Evolutionary conservation across 2,888 invertebrate species (phyloP).

Genomic region (Gastrophysa polygoni): DNA sequence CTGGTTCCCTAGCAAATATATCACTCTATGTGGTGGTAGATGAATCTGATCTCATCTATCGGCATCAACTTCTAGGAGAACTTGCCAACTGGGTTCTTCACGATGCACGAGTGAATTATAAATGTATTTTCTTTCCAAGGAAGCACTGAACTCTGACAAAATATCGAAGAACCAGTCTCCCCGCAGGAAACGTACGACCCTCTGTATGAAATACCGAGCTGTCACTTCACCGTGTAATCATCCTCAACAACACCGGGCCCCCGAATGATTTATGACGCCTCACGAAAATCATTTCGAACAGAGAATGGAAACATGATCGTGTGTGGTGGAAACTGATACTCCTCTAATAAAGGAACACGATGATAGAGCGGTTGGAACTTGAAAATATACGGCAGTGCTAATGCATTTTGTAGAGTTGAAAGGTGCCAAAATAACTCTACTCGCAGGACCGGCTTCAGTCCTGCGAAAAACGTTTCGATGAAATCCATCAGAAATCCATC

Average conservation of each 20-base stretch:
- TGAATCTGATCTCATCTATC: no score
- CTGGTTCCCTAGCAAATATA: no score
- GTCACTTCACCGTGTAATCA: not conserved
- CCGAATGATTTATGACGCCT: not conserved
- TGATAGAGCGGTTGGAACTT: slow-evolving; percentile 14
- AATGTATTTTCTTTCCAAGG: no score
- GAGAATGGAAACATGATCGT: not conserved
- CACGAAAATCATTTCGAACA: not conserved
- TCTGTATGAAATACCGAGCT: not conserved
- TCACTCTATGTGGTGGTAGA: no score
- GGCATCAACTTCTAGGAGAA: no score
- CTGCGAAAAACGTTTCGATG: no score
- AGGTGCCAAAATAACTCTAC: slow-evolving; percentile 16
- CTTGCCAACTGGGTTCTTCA: no score
- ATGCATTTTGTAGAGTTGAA: slow-evolving; percentile 14
- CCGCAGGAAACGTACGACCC: no score
- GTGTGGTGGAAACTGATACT: slow-evolving; percentile 21
- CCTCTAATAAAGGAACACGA: slow-evolving; percentile 16
- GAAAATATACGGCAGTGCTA: slow-evolving; percentile 21
- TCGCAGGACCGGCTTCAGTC: not conserved
- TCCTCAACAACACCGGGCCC: not conserved
- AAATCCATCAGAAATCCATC: no score
- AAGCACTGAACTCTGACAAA: no score
- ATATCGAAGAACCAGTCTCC: no score
- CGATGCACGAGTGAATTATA: no score